Base-by-base conservation (phyloP, 2,797 vertebrate species). In the Florisuga fusca region DNA sequence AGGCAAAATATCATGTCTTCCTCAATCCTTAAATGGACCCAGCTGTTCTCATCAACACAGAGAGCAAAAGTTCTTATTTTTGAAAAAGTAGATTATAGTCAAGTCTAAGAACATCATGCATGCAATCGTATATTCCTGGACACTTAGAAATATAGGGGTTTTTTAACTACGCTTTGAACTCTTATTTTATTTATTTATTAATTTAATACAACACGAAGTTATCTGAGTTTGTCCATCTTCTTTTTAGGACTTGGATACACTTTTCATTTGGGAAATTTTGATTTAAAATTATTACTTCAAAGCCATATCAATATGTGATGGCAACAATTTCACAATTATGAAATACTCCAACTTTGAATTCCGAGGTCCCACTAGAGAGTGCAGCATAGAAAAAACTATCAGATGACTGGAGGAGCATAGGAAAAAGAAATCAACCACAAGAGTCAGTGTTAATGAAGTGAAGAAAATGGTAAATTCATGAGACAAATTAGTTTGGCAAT, bases 401-500 rank as follows among this genome's bases (percentile, higher is more conserved):
- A 36, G 51, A 59, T 50, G 51, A 90, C 57, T 74, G 31, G 38
- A 91, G 67, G 5, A 85, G 12, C 12, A 45, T 3, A 77, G 25
- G 38, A n/a, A 38, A 90, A 85, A 63, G 5, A 72, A 87, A 88
- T 9, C 15, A 76, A 71, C 29, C 13, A 18, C 13, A 18, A 92
- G 20, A 69, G 2, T 8, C 29, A 6, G 2, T 71, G n/a, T 6
- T 22, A 19, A 27, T 86, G 54, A 87, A 77, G 55, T 54, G 72
- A 73, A 55, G 43, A 81, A 95, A 84, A 91, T 14, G 71, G 36
- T 69, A 41, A 89, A 77, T 76, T 87, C 25, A 43, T 53, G 19
- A 64, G 41, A 63, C 20, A 87, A 85, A 38, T 68, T 69, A 82
- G 3, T 76, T 41, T 71, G 80, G 38, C 4, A 64, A 22, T 71